These are phyloP conservation scores for Gobionotothen gibberifrons DNA, from an alignment of 2,797 vertebrate genomes.

Conservation along the genomic window DNA sequence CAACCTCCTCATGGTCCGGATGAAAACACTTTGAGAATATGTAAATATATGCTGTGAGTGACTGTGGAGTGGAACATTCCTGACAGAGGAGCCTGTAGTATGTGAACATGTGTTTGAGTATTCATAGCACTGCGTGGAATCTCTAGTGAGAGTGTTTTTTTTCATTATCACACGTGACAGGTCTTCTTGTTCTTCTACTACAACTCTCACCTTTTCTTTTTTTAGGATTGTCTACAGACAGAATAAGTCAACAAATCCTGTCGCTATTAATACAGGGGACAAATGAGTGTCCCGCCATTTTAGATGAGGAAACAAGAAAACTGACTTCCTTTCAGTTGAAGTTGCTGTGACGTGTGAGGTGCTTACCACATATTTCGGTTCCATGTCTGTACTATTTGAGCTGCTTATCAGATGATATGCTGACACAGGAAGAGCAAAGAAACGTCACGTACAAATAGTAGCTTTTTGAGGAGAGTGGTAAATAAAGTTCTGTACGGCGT, in stretches of 20 bases:
- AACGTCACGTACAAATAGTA: slow-evolving; percentile 21
- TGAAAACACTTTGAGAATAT: slow-evolving; percentile 39
- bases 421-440: slow-evolving; percentile 53
- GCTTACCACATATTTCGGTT: slow-evolving; percentile 59
- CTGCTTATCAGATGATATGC: slow-evolving; percentile 47
- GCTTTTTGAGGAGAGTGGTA: background rate
- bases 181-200: slow-evolving; percentile 17
- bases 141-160: slow-evolving; percentile 1
- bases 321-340: slow-evolving; percentile 71
- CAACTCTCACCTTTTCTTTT: slow-evolving; percentile 7
- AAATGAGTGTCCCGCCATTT: slow-evolving; percentile 11
- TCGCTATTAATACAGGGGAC: background rate
- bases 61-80: slow-evolving; percentile 67
- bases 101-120: slow-evolving; percentile 54
- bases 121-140: slow-evolving; percentile 45
- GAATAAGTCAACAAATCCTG: slow-evolving; percentile 6
- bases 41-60: slow-evolving; percentile 57
- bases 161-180: slow-evolving; percentile 14
- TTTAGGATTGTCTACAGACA: background rate
- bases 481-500: background rate
- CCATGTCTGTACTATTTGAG: slow-evolving; percentile 38
- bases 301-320: slow-evolving; percentile 33
- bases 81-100: slow-evolving; percentile 46
- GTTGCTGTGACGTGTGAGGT: slow-evolving; percentile 52
- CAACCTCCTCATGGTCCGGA: slow-evolving; percentile 37